Percentiles rank a stretch among this genome's conserved stretches.
Conservation (phyloP, 2,113 vertebrate species). For the Corydoras sp. region DNA sequence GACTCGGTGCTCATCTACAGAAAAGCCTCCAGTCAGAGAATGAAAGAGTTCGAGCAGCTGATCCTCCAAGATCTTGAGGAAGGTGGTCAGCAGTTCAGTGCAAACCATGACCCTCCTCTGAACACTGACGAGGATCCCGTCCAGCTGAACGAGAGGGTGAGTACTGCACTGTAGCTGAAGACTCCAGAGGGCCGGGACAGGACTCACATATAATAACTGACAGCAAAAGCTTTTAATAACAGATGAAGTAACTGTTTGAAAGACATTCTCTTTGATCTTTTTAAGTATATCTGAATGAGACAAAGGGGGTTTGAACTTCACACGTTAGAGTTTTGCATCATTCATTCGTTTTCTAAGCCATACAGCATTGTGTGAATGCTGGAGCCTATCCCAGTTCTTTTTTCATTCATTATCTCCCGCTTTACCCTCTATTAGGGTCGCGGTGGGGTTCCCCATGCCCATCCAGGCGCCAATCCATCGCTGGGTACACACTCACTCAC, state of each 20-base stretch:
- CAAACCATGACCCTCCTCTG: slow-evolving; percentile 46
- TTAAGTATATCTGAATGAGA: no score
- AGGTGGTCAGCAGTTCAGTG: slow-evolving; percentile 39
- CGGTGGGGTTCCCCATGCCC: no score
- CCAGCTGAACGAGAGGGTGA: slow-evolving; percentile 63
- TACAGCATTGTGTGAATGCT: neutral
- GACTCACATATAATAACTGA: neutral
- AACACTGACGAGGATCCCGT: slow-evolving; percentile 55
- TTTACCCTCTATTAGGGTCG: no score
- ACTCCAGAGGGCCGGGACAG: neutral
- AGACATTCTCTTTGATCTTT: neutral
- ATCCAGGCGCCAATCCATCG: no score
- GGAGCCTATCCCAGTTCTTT: no score
- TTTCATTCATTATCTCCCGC: no score
- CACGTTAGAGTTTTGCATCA: no score
- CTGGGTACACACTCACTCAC: no score
- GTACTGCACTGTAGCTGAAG: neutral
- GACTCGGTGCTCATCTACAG: slow-evolving; percentile 75
- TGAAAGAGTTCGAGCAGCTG: slow-evolving; percentile 66
- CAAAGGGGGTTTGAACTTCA: no score
- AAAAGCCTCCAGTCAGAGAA: slow-evolving; percentile 65
- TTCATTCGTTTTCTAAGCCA: no score
- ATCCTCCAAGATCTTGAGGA: slow-evolving; percentile 71
- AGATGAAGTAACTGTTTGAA: neutral
- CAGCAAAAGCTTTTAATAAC: neutral